phyloP scores from a whole-genome alignment of 1,140 invertebrate species.

The Tachypleus tridentatus region DNA sequence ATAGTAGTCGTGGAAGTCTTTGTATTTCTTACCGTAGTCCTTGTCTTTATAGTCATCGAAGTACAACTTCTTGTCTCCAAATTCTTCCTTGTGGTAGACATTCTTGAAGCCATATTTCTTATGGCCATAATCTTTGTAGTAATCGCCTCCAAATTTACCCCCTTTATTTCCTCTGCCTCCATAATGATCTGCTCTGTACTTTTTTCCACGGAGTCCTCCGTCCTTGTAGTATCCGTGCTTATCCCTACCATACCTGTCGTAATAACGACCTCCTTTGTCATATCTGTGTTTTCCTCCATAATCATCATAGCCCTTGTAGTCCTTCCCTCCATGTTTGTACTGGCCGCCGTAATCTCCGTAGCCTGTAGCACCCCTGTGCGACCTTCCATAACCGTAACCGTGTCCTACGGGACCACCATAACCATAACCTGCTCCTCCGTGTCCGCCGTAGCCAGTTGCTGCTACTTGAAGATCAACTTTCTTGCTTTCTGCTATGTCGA shows the following conservation, averaged over 20 bases:
- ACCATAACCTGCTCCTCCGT: too few relatives aligned
- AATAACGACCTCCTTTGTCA: background rate
- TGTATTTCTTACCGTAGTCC: conserved; percentile 17
- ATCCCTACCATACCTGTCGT: conserved; percentile 1
- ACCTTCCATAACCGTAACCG: too few relatives aligned
- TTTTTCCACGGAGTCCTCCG: conserved; percentile 3
- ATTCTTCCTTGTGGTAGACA: conserved; percentile 21
- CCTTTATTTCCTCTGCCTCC: conserved; percentile 9
- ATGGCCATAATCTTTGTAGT: conserved; percentile 2
- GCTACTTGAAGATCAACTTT: too few relatives aligned
- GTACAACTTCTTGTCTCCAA: conserved; percentile 19
- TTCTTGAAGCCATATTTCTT: conserved; percentile 19
- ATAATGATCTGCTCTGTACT: conserved; percentile 6
- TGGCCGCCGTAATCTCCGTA: background rate
- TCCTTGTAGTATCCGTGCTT: background rate
- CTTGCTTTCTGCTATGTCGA: too few relatives aligned
- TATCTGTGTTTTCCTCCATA: background rate
- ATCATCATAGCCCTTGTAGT: background rate
- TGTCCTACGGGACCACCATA: too few relatives aligned
- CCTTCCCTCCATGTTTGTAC: background rate
- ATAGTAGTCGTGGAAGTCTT: conserved; percentile 12
- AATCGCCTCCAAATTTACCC: conserved; percentile 4
- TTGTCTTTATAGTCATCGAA: conserved; percentile 19
- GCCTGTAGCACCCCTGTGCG: too few relatives aligned
- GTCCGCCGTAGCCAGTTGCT: too few relatives aligned